Percentiles rank a stretch among this genome's conserved stretches.
These are phyloP conservation scores for Rallus crepitans DNA, from an alignment of 2,797 vertebrate genomes.

Conservation along the genomic window DNA sequence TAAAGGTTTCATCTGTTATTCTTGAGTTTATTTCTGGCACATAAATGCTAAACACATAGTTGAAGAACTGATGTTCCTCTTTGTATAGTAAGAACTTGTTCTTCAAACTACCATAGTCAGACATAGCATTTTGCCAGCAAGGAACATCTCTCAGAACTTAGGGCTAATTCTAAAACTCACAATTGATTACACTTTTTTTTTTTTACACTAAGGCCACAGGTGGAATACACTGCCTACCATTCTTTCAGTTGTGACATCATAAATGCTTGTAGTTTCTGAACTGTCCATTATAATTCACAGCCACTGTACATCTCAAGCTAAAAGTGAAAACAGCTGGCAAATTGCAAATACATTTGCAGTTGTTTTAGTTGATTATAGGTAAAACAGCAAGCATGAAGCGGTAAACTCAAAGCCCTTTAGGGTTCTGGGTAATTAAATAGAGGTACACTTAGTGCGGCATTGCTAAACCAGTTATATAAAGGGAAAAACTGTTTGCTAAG, in stretches of 20 bases:
- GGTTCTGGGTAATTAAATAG: constrained; percentile 15
- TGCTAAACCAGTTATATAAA: constrained; percentile 23
- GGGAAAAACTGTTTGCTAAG: not conserved
- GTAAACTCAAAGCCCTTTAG: not conserved
- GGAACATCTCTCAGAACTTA: not conserved
- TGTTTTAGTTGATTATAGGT: not conserved
- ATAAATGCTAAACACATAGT: not conserved
- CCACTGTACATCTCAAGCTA: not conserved
- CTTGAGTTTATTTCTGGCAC: not conserved
- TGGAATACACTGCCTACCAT: not conserved
- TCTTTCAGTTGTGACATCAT: not conserved
- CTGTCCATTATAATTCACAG: not conserved
- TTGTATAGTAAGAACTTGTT: not conserved
- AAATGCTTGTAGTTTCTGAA: not conserved
- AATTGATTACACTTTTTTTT: not conserved
- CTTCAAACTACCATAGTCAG: not conserved
- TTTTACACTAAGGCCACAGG: not conserved
- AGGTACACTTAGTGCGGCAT: not conserved
- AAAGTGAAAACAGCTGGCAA: not conserved
- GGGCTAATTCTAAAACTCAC: not conserved
- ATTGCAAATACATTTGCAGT: not conserved
- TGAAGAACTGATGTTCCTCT: not conserved
- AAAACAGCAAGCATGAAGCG: not conserved
- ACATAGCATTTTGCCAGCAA: not conserved
- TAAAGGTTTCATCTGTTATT: not conserved